These are phyloP conservation scores for Odontothrips loti DNA, from an alignment of 2,888 invertebrate genomes.

Conservation along the genomic window DNA sequence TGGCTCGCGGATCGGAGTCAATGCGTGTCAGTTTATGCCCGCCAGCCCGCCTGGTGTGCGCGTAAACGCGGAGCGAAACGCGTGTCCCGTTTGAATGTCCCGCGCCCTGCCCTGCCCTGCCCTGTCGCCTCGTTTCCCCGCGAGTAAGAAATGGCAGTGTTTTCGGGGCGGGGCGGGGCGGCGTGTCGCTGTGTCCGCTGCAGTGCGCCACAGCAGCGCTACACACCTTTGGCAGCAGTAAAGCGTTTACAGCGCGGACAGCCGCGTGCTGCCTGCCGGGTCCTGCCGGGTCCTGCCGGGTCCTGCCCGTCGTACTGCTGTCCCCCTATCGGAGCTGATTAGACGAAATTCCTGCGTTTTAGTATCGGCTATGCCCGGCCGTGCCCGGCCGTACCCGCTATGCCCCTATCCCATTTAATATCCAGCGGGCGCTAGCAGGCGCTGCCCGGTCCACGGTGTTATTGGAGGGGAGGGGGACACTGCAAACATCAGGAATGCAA, in stretches of 20 bases:
- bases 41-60: neutral
- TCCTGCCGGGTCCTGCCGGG: neutral
- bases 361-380: neutral
- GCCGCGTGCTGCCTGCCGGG: neutral
- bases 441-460: neutral
- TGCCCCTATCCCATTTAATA: conserved; percentile 17
- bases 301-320: neutral
- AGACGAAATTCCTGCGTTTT: conserved; percentile 15
- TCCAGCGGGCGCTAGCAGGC: neutral
- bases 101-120: no score
- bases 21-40: neutral
- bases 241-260: conserved; percentile 9
- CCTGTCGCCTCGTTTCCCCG: no score
- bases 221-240: neutral
- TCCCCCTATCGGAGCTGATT: conserved; percentile 7
- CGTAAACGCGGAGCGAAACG: neutral
- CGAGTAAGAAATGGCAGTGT: no score
- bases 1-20: neutral
- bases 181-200: no score
- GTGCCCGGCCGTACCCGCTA: neutral
- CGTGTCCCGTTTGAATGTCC: neutral
- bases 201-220: no score
- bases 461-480: neutral
- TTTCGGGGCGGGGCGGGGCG: no score
- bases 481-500: neutral